These are phyloP conservation scores for Oreochromis aureus DNA, from an alignment of 2,113 vertebrate species.

Conservation along the genomic window DNA sequence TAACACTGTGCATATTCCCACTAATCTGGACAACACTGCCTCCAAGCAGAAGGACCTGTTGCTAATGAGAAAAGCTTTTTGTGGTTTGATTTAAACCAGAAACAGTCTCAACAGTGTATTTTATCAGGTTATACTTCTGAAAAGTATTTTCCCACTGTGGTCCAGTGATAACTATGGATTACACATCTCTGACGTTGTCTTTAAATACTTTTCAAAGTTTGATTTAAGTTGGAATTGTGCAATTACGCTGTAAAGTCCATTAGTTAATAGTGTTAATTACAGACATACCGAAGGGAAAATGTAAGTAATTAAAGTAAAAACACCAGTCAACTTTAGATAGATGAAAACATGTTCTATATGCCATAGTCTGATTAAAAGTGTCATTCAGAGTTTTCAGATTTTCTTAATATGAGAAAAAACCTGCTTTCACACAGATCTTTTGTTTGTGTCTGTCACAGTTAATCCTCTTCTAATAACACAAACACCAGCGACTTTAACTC, in stretches of 20 bases:
- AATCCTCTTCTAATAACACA: not conserved
- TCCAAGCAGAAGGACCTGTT: not conserved
- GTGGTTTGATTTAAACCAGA: not conserved
- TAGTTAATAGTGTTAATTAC: not conserved
- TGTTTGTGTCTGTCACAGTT: not conserved
- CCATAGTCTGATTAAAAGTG: not conserved
- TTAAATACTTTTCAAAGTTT: not conserved
- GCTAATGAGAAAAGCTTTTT: not conserved
- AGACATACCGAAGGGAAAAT: not conserved
- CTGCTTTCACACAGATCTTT: not conserved
- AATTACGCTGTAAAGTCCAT: not conserved
- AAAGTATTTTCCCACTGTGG: not conserved
- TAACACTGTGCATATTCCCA: constrained; percentile 1
- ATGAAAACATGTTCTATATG: not conserved
- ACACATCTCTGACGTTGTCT: not conserved
- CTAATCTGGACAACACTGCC: not conserved
- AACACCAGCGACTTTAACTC: not conserved
- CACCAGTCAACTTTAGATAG: not conserved
- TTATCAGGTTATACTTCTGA: not conserved
- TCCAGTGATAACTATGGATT: not conserved
- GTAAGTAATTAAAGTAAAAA: not conserved
- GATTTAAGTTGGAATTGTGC: not conserved
- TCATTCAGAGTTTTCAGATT: not conserved
- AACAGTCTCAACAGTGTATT: not conserved
- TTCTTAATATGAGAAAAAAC: not conserved